Conservation (phyloP, 1,140 invertebrate species). For the Teleogryllus occipitalis region DNA sequence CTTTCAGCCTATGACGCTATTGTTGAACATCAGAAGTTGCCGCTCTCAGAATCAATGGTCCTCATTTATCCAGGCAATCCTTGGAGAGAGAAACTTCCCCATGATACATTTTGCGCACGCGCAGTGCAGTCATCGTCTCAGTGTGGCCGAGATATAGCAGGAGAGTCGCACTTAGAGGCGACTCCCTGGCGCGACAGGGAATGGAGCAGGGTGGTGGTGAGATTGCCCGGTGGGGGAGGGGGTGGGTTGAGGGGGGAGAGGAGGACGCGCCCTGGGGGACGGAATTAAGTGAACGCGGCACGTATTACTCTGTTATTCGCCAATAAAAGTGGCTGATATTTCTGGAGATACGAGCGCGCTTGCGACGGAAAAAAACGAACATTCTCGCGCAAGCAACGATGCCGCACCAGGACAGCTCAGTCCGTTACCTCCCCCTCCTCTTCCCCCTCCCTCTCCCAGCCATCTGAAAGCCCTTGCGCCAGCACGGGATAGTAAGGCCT, state of each 20-base stretch:
- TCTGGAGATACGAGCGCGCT: background rate
- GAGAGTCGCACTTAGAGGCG: too few species aligned
- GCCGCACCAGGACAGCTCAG: background rate
- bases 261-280: background rate
- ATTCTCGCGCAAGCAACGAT: background rate
- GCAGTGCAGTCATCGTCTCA: too few species aligned
- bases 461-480: background rate
- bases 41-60: too few species aligned
- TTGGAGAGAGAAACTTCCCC: background rate
- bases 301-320: slow-evolving; percentile 22
- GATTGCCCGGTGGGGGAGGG: too few species aligned
- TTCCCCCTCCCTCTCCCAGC: background rate
- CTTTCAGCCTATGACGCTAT: too few species aligned
- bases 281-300: slow-evolving; percentile 20
- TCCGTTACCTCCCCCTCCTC: background rate
- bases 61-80: too few species aligned
- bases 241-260: background rate
- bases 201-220: too few species aligned
- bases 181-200: too few species aligned
- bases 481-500: background rate
- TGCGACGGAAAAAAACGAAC: background rate
- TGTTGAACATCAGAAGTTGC: too few species aligned
- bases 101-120: background rate
- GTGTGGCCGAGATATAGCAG: too few species aligned
- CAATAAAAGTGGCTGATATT: slow-evolving; percentile 22